phyloP scores from a whole-genome alignment of 1,140 invertebrate species.

The Centruroides vittatus region DNA sequence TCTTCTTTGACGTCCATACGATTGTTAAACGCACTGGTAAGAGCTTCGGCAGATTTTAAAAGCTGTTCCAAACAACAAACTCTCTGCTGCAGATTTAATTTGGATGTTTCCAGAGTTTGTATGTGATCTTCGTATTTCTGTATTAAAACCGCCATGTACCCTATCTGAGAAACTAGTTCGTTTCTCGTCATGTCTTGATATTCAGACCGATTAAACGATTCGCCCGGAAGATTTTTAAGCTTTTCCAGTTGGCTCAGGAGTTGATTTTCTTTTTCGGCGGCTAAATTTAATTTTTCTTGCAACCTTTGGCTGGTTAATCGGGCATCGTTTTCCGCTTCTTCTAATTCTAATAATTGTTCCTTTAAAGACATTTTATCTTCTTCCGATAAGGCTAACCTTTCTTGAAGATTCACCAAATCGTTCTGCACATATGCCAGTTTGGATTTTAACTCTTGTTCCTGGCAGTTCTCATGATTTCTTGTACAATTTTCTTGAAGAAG shows the following conservation, averaged over 20 bases:
- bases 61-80: too few relatives aligned
- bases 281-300: constrained; percentile 10
- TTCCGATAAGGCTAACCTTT: constrained; percentile 4
- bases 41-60: too few relatives aligned
- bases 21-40: too few relatives aligned
- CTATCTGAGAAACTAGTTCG: constrained; percentile 32
- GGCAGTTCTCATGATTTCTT: not conserved
- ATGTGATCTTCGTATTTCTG: constrained; percentile 41
- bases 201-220: constrained; percentile 31
- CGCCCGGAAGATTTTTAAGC: constrained; percentile 6
- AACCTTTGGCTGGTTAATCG: constrained; percentile 15
- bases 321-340: constrained; percentile 20
- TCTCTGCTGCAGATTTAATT: constrained; percentile 36
- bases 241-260: constrained; percentile 9
- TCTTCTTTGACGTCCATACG: too few relatives aligned
- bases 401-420: constrained; percentile 3
- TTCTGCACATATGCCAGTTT: constrained; percentile 4
- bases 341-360: constrained; percentile 18
- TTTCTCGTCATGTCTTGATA: constrained; percentile 40
- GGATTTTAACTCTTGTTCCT: constrained; percentile 4
- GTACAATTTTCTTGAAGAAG: constrained; percentile 1
- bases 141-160: constrained; percentile 17
- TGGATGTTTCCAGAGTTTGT: constrained; percentile 37
- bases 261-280: constrained; percentile 11
- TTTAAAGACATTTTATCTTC: constrained; percentile 11